Conservation (phyloP, 2,113 vertebrate species). For the Brachionichthys hirsutus region DNA sequence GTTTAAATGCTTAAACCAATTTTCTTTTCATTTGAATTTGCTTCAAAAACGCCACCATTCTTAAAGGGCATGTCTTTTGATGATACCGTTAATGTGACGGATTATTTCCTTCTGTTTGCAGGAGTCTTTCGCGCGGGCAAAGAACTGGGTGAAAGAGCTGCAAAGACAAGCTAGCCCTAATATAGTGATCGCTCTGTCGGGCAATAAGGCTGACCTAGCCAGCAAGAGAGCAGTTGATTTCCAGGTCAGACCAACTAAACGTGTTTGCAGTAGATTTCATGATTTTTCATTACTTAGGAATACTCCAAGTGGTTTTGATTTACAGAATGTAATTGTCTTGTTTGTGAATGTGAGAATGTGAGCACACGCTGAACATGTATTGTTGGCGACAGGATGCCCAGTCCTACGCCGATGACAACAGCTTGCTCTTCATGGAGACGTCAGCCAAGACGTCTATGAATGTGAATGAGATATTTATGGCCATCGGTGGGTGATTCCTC, state of each 20-base stretch:
- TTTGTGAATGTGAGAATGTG: not conserved
- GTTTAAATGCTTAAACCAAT: no score
- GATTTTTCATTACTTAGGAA: not conserved
- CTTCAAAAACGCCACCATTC: no score
- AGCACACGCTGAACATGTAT: not conserved
- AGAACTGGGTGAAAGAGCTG: conserved; percentile 99
- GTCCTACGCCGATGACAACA: conserved; percentile 97
- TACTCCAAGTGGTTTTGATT: not conserved
- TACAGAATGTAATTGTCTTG: not conserved
- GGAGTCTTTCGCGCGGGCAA: conserved; percentile 97
- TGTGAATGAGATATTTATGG: conserved; percentile 99
- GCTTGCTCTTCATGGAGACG: conserved; percentile 97
- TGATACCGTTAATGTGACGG: not conserved
- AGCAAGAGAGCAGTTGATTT: conserved; percentile 97
- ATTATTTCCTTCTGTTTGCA: conserved; percentile 56
- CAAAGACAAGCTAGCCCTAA: conserved; percentile 98
- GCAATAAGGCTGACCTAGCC: conserved; percentile 97
- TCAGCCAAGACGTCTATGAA: conserved; percentile 98
- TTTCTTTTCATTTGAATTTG: no score
- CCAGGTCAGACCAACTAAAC: conserved; percentile 81
- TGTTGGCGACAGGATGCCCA: conserved; percentile 87
- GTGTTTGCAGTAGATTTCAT: not conserved
- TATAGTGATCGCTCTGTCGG: conserved; percentile 97
- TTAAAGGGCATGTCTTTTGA: not conserved
- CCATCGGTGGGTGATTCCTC: conserved; percentile 86